Evolutionary conservation across 2,888 invertebrate genomes (phyloP).

Genomic region (Idaea dimidiata): DNA sequence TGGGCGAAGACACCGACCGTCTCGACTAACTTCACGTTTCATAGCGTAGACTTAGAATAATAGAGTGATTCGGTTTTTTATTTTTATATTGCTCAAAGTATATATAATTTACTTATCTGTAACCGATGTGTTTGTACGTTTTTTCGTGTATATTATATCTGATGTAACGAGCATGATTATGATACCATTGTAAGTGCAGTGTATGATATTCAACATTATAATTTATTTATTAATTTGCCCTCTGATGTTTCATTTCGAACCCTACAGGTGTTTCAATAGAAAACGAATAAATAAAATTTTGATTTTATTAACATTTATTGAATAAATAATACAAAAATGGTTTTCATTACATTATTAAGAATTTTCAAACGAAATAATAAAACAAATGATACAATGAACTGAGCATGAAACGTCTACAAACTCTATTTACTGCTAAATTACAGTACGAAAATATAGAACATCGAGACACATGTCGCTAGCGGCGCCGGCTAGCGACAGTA

Average conservation of each 20-base stretch:
- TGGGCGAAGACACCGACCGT: not conserved
- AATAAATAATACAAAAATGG: slow-evolving; percentile 79
- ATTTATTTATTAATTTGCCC: slow-evolving; percentile 81
- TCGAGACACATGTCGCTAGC: slow-evolving; percentile 66
- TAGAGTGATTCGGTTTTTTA: slow-evolving; percentile 74
- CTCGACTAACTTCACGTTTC: slow-evolving; percentile 24
- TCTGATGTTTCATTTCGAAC: slow-evolving; percentile 44
- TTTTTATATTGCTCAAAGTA: slow-evolving; percentile 79
- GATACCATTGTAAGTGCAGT: slow-evolving; percentile 74
- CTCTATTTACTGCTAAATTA: slow-evolving; percentile 48
- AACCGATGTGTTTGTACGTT: slow-evolving; percentile 68
- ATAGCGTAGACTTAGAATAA: slow-evolving; percentile 53
- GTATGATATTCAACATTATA: slow-evolving; percentile 78
- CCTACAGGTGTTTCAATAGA: not conserved
- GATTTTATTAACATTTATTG: slow-evolving; percentile 81
- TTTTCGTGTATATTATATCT: slow-evolving; percentile 63
- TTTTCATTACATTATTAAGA: slow-evolving; percentile 67
- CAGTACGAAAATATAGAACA: slow-evolving; percentile 51
- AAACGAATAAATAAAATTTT: slow-evolving; percentile 24
- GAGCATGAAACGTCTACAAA: slow-evolving; percentile 66
- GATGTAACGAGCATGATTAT: slow-evolving; percentile 68
- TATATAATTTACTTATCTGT: slow-evolving; percentile 61
- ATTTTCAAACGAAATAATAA: slow-evolving; percentile 58
- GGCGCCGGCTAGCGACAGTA: slow-evolving; percentile 45
- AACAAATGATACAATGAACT: slow-evolving; percentile 53